Base-by-base conservation (phyloP, 2,888 invertebrate species). In the Leucophenga montana region DNA sequence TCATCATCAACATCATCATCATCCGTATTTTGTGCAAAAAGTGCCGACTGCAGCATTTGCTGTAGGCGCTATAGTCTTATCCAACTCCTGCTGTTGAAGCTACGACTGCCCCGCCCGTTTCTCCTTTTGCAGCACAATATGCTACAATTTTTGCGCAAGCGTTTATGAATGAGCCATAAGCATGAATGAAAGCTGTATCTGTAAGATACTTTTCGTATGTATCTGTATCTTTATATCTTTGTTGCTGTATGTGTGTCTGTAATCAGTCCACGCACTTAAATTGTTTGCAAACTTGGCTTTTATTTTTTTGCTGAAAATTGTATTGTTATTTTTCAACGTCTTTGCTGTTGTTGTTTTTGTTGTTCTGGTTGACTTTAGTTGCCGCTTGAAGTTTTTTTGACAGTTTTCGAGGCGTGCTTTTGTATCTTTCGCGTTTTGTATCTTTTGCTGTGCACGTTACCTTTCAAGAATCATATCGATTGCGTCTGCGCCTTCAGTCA, bases 211-310 rank as follows among this genome's bases (percentile, higher is more conserved):
- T 70, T 67, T n/a, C n/a, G n/a, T n/a, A n/a, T 71, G 77, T 67
- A 70, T 73, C 22, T 20, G 22, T 56, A 20, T 22, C 61, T 67
- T 69, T 68, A 68, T 72, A 62, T 72, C 50, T n/a, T 18, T 50
- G n/a, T n/a, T 3, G 16, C 50, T 50, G n/a, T 33, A 31, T 66
- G 53, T 57, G 57, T 57, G 31, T 57, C 9, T 57, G 62, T 20
- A 48, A 22, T 85, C 83, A 83, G 83, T 85, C 85, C 83, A 85
- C 83, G 85, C 83, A 84, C 84, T 84, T 83, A 83, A 84, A 81
- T 75, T 78, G 78, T 80, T 83, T 77, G 77, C 78, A 79, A 44
- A 74, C 73, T 74, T 74, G 73, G 75, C 71, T 73, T 64, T 46
- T 20, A 46, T 20, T 57, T 20, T 39, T 44, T 68, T 54, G 18